Base-by-base conservation (phyloP, 2,888 invertebrate species). In the Eledona agricola region DNA sequence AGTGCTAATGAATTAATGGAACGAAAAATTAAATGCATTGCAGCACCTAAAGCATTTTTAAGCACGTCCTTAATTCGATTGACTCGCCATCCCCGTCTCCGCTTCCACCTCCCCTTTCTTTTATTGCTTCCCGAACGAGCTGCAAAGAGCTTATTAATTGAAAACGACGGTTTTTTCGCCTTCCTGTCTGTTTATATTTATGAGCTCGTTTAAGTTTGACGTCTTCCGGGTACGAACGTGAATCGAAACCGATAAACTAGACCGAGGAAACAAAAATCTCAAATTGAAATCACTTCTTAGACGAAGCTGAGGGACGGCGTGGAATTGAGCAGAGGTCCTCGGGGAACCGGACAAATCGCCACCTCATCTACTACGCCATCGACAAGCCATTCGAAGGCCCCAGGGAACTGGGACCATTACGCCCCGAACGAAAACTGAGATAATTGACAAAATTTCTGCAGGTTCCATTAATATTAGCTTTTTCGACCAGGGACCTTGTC, bases 1-100 rank as follows among this genome's bases (percentile, higher is more conserved):
- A 38, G 28, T 40, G 46, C 46, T 52, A 52, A 52, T 52, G 52
- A 52, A 52, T 52, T 52, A 52, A 52, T 52, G 52, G 52, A 52
- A 47, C 38, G 52, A 45, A 52, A 52, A 52, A 52, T 52, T 52
- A 47, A 52, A 52, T 52, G 34, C 40, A 40, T 47, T 40, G 38
- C 45, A 40, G 40, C 42, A 46, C 31, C 40, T 46, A 50, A 50
- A 50, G 49, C 49, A 32, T 50, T 50, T 50, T 50, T 50, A 50
- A 50, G 49, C 49, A 40, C 49, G 32, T 50, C 40, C 40, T 17
- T 50, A 50, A 50, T 50, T 50, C 49, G 49, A 50, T 50, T 50
- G 49, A 50, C 40, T 50, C 31, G 20, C 31, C 23, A 45, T 45
- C 45, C 32, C 23, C 25, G n/a, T 32, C 32, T 45, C 32, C 29